A percentile compares a stretch with the other conserved stretches of the same genome.
phyloP scores from a whole-genome alignment of 2,888 invertebrate genomes.

The Zaprionus obscuricornis region DNA sequence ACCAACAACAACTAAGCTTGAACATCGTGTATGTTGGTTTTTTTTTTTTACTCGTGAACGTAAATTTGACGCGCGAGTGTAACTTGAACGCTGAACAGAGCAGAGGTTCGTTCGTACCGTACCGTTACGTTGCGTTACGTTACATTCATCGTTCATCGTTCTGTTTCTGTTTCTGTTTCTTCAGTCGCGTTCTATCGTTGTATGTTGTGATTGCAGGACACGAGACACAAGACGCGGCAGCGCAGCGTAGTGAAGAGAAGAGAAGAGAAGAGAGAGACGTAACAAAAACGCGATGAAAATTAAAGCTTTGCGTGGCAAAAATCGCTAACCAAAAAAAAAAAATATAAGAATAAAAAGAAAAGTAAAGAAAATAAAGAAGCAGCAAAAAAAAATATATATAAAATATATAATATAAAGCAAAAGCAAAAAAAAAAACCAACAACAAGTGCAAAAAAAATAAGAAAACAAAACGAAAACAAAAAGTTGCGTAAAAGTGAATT shows the following conservation, averaged over 20 bases:
- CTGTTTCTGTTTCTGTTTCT: constrained; percentile 22
- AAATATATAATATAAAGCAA: constrained; percentile 6
- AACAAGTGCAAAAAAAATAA: constrained; percentile 34
- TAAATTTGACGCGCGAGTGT: too few species aligned
- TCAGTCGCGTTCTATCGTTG: neutral
- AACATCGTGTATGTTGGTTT: too few species aligned
- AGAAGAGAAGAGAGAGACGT: constrained; percentile 35
- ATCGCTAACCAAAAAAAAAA: constrained; percentile 53
- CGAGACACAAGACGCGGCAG: constrained; percentile 35
- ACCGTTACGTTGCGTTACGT: too few species aligned
- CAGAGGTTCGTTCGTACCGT: too few species aligned
- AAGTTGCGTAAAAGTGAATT: constrained; percentile 61
- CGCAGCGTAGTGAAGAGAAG: constrained; percentile 35
- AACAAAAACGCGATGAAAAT: constrained; percentile 71
- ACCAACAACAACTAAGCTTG: too few species aligned
- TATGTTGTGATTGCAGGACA: constrained; percentile 57
- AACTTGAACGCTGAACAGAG: too few species aligned
- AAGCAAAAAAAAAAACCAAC: constrained; percentile 24
- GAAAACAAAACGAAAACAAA: constrained; percentile 23
- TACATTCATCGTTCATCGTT: constrained; percentile 10
- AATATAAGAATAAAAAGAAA: too few species aligned
- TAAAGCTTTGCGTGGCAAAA: constrained; percentile 77
- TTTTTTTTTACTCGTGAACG: too few species aligned
- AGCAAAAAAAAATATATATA: constrained; percentile 10
- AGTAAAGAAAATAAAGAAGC: constrained; percentile 2